Evolutionary conservation across 2,888 invertebrate species (phyloP).

Genomic region (Leucophora obtusa): DNA sequence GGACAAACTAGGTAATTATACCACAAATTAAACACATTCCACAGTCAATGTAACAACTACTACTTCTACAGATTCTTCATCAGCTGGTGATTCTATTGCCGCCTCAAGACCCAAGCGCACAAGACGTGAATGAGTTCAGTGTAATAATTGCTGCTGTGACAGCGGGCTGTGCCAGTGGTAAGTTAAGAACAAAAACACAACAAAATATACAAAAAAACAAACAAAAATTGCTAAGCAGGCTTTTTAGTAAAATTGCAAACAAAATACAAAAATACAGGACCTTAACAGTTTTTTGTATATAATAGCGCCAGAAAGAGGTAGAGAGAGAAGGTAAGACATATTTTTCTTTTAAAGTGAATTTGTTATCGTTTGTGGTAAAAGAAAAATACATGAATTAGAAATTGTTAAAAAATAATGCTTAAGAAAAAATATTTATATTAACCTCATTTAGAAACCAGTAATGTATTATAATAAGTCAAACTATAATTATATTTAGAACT

Average conservation of each 20-base stretch:
- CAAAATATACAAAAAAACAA: conserved; percentile 2
- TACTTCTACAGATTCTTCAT: conserved; percentile 47
- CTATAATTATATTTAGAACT: neutral
- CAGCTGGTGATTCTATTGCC: conserved; percentile 70
- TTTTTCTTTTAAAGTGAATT: conserved; percentile 13
- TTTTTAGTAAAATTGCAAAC: conserved; percentile 46
- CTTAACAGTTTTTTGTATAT: neutral
- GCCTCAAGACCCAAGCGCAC: conserved; percentile 73
- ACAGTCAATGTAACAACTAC: conserved; percentile 66
- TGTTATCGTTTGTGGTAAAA: conserved; percentile 20
- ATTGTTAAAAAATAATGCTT: conserved; percentile 2
- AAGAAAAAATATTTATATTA: neutral
- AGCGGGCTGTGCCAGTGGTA: conserved; percentile 64
- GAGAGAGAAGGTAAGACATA: conserved; percentile 51
- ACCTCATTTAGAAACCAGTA: conserved; percentile 7
- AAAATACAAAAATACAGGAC: neutral
- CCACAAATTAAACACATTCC: conserved; percentile 67
- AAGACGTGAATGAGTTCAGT: conserved; percentile 70
- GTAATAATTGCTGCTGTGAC: conserved; percentile 63
- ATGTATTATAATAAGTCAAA: conserved; percentile 14
- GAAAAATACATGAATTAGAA: neutral
- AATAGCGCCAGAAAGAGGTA: neutral
- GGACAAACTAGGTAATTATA: conserved; percentile 72
- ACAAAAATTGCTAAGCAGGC: conserved; percentile 43
- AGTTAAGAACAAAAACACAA: conserved; percentile 26